Base-by-base conservation (phyloP, 2,797 vertebrate genomes). In the Alectoris magna region DNA sequence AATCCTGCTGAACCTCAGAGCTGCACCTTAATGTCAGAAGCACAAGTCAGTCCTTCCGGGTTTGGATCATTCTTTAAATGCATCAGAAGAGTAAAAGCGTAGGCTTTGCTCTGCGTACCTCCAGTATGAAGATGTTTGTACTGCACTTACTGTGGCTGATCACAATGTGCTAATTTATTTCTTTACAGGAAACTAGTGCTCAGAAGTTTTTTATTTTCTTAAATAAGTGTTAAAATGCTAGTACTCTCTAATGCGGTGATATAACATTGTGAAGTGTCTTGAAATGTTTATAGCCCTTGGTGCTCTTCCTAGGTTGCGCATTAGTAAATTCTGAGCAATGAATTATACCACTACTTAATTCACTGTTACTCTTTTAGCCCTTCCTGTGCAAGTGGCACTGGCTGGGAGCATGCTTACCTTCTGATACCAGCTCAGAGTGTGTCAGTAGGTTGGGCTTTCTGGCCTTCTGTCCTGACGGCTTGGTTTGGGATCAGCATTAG, bases 231-330 rank as follows among this genome's bases (percentile, higher is more conserved):
- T 96, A 95, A 95, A 96, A 94, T 90, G 87, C 92, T 91, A 96
- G 77, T 89, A 76, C 88, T 95, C 67, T 88, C 68, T 96, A 95
- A 92, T 88, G 92, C 12, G 69, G 93, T 69, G 90, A 94, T 97
- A 97, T 97, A 97, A 90, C 93, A 94, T 66, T 69, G 86, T 80
- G 87, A 87, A 88, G 55, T 89, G 66, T 88, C 87, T 93, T 88
- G 92, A 97, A 94, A 90, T 96, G 93, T 97, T 97, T 97, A 97
- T 95, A 71, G 95, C 80, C 91, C 51, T 92, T 70, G 78, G 71
- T 96, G 83, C 64, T 79, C 86, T 92, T 95, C 84, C 91, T 93
- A 78, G 82, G 83, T 84, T 95, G 84, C 71, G 59, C 96, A 93
- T 97, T 97, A 97, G 94, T 97, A 95, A 96, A 95, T 95, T 90